Percentiles rank a stretch among this genome's conserved stretches.
Evolutionary conservation across 2,888 invertebrate species (phyloP).

Genomic region (Quadroppia sp.): DNA sequence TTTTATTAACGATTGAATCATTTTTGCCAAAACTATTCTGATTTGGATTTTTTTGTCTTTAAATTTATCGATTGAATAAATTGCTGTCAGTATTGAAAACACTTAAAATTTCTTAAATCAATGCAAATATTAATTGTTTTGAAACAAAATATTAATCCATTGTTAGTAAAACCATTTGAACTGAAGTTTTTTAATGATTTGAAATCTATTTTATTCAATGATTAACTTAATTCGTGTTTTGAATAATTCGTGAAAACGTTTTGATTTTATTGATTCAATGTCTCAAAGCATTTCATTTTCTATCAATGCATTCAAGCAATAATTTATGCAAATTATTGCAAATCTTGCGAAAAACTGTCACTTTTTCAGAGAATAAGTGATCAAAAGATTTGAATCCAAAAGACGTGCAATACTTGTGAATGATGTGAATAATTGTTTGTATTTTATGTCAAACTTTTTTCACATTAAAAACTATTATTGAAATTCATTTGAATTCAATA

Average conservation of each 20-base stretch:
- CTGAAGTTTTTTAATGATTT: background rate
- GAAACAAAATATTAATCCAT: background rate
- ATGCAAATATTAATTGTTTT: background rate
- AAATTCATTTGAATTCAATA: too few species aligned
- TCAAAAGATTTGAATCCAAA: too few species aligned
- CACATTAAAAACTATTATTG: background rate
- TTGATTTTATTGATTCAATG: constrained; percentile 1
- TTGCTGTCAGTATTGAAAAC: background rate
- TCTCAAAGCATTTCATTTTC: background rate
- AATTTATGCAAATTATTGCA: background rate
- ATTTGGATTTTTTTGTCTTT: background rate
- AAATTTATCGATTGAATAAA: background rate
- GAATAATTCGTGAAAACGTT: background rate
- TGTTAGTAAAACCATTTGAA: background rate
- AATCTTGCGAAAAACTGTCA: background rate
- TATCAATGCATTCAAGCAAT: background rate
- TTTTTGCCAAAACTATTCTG: background rate
- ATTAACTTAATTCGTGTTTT: constrained; percentile 5
- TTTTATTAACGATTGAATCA: background rate
- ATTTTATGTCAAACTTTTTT: background rate
- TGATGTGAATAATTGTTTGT: background rate
- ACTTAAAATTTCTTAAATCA: background rate
- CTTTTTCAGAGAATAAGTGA: background rate
- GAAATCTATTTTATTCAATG: background rate
- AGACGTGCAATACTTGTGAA: too few species aligned